Percentiles rank a stretch among this genome's conserved stretches.
phyloP scores from a whole-genome alignment of 2,888 invertebrate species.

The Amblyteles armatorius region DNA sequence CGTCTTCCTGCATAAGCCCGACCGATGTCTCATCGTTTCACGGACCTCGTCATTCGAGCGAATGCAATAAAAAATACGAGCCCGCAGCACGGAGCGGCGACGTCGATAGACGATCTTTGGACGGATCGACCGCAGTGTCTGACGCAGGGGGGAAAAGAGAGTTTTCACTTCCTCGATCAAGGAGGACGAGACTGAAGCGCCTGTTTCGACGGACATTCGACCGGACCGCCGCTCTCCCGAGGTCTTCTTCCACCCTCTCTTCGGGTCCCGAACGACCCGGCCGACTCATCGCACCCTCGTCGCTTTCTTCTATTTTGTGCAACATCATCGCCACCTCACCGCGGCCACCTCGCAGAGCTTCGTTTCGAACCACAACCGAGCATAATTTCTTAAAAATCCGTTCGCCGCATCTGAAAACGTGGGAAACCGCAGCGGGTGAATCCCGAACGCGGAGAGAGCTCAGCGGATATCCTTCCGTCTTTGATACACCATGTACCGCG shows the following conservation, averaged over 20 bases:
- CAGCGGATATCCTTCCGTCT: constrained; percentile 19
- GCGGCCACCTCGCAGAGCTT: no score
- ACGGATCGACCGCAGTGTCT: constrained; percentile 22
- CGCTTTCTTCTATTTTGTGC: not conserved
- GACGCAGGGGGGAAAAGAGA: constrained; percentile 20
- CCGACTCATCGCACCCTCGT: not conserved
- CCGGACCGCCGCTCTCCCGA: not conserved
- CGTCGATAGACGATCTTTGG: constrained; percentile 23
- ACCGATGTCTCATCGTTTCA: constrained; percentile 32
- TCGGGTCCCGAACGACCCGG: not conserved
- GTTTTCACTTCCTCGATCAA: constrained; percentile 67
- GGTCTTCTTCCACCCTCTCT: not conserved
- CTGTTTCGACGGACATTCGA: constrained; percentile 1
- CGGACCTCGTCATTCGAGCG: constrained; percentile 70
- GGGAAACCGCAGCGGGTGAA: constrained; percentile 28
- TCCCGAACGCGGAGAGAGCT: not conserved
- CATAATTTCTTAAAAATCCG: not conserved
- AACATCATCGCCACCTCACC: not conserved
- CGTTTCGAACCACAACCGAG: not conserved
- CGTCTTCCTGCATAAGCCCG: constrained; percentile 39
- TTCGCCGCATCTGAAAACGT: constrained; percentile 10
- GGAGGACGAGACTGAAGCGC: constrained; percentile 14
- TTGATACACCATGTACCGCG: not conserved
- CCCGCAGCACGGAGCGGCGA: constrained; percentile 34
- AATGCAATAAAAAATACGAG: constrained; percentile 71